phyloP scores from a whole-genome alignment of 53 echinoderm and acorn worm genomes.

The Temnopleurus reevesii region DNA sequence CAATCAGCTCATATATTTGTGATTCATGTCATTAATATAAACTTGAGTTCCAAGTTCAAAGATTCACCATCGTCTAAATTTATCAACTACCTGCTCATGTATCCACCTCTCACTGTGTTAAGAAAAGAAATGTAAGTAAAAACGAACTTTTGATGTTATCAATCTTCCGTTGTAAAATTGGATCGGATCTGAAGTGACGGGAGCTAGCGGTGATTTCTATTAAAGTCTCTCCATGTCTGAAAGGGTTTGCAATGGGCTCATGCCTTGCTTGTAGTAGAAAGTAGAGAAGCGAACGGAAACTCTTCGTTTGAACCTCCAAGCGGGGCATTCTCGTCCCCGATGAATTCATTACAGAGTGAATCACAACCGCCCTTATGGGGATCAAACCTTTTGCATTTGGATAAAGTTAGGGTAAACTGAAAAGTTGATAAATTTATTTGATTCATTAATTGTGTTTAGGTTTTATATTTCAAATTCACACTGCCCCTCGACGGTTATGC shows the following conservation, averaged over 20 bases:
- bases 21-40: not conserved
- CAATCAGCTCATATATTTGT: too few species aligned
- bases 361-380: not conserved
- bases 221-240: not conserved
- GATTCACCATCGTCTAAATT: not conserved
- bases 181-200: not conserved
- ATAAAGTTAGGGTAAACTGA: too few species aligned
- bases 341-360: not conserved
- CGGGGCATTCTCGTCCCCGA: conserved; percentile 14
- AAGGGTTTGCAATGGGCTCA: not conserved
- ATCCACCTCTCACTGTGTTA: not conserved
- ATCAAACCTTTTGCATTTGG: too few species aligned
- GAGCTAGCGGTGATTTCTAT: not conserved
- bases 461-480: too few species aligned
- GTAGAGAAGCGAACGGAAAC: conserved; percentile 24
- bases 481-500: too few species aligned
- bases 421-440: too few species aligned
- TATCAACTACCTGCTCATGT: not conserved
- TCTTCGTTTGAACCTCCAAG: conserved; percentile 20
- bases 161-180: not conserved
- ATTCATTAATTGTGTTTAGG: too few species aligned
- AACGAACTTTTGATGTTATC: not conserved
- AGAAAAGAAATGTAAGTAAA: not conserved
- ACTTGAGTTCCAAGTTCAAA: not conserved
- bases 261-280: not conserved